Evolutionary conservation across 2,113 vertebrate species (phyloP).

Genomic region (Vidua chalybeata): DNA sequence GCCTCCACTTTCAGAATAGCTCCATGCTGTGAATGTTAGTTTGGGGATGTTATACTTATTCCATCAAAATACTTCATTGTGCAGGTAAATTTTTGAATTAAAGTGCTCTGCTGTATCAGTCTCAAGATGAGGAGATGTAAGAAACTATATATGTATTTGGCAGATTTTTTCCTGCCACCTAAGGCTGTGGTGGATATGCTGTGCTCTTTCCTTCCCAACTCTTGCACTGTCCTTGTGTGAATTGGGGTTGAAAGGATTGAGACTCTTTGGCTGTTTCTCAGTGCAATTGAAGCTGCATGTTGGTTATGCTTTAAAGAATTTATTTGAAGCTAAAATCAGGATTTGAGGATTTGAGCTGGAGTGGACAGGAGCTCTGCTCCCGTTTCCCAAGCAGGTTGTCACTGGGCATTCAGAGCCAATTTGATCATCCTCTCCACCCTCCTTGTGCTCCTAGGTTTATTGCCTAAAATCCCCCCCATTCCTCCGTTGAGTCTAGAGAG

Average conservation of each 20-base stretch:
- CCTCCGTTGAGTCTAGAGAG: neutral
- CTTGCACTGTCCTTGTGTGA: neutral
- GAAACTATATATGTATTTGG: neutral
- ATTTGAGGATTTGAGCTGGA: neutral
- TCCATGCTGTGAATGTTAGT: neutral
- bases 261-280: neutral
- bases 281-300: neutral
- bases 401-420: neutral
- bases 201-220: neutral
- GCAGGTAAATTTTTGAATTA: neutral
- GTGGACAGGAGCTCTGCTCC: neutral
- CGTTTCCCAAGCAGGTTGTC: neutral
- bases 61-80: neutral
- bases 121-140: neutral
- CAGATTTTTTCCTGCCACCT: neutral
- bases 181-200: neutral
- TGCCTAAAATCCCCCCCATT: neutral
- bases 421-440: neutral
- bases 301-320: neutral
- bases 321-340: neutral
- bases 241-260: neutral
- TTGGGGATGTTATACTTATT: neutral
- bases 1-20: neutral
- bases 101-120: neutral
- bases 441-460: neutral